Conservation (phyloP, 2,888 invertebrate genomes). For the Scaptomyza flava region DNA sequence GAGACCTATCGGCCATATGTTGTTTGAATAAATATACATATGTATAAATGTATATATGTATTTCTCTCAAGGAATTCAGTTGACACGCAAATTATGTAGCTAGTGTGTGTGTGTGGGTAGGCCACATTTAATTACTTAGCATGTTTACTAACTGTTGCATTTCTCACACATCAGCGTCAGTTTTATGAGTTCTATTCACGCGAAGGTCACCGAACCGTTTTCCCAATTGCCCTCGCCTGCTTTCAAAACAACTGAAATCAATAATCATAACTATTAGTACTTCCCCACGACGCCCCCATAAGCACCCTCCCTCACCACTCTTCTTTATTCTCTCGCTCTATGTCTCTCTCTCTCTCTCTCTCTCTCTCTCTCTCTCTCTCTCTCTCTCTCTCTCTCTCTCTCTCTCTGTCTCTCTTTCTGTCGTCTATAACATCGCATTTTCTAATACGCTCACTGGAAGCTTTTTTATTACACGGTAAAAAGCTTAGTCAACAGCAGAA, state of each 20-base stretch:
- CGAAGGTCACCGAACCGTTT: conserved; percentile 80
- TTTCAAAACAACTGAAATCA: conserved; percentile 50
- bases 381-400: not conserved
- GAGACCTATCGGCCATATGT: not conserved
- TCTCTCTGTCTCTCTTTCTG: not conserved
- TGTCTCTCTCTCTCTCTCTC: not conserved
- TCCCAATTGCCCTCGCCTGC: not conserved
- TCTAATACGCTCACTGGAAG: conserved; percentile 57
- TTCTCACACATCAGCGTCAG: conserved; percentile 21
- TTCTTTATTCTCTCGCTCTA: not conserved
- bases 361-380: not conserved
- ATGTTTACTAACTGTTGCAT: conserved; percentile 62
- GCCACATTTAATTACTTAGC: conserved; percentile 2
- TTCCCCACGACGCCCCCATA: conserved; percentile 63
- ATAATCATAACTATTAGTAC: conserved; percentile 70
- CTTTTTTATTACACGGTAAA: conserved; percentile 47
- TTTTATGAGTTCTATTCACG: conserved; percentile 60
- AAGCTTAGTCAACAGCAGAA: conserved; percentile 28
- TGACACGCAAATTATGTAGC: not conserved
- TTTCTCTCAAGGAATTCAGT: not conserved
- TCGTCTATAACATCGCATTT: conserved; percentile 47
- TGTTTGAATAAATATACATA: not conserved
- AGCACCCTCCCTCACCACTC: not conserved
- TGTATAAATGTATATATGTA: not conserved
- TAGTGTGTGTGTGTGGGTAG: not conserved